A percentile compares a stretch with the other conserved stretches of the same genome.
These are phyloP conservation scores for Hermaeophaga mercurialis DNA, from an alignment of 2,888 invertebrate species.

Conservation along the genomic window DNA sequence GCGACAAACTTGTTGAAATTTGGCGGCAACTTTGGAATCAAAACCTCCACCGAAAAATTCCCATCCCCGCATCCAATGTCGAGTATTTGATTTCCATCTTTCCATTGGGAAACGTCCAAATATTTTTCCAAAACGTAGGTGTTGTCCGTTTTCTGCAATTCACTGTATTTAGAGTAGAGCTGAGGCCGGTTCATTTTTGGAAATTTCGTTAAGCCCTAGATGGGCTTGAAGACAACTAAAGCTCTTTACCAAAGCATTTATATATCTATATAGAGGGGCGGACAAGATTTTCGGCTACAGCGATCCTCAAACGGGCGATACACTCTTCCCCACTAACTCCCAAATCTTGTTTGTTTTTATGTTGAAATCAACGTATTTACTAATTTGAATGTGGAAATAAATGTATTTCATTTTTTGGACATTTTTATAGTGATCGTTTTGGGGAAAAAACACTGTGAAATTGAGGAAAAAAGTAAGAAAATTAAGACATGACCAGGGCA, in stretches of 20 bases:
- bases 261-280: slow-evolving; percentile 29
- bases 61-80: slow-evolving; percentile 81
- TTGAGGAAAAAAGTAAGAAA: too few relatives aligned
- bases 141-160: slow-evolving; percentile 71
- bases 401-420: too few relatives aligned
- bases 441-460: too few relatives aligned
- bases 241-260: slow-evolving; percentile 29
- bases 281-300: slow-evolving; percentile 30
- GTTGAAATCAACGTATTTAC: not conserved
- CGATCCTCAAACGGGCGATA: slow-evolving; percentile 30
- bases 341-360: slow-evolving; percentile 7
- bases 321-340: slow-evolving; percentile 19
- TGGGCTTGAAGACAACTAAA: slow-evolving; percentile 24
- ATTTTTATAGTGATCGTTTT: too few relatives aligned
- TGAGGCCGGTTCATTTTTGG: slow-evolving; percentile 59
- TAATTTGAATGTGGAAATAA: not conserved
- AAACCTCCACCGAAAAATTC: slow-evolving; percentile 67
- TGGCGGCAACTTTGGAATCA: slow-evolving; percentile 66
- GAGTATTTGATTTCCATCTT: slow-evolving; percentile 59
- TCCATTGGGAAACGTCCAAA: slow-evolving; percentile 52
- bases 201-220: slow-evolving; percentile 18
- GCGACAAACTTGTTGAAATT: slow-evolving; percentile 62
- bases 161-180: slow-evolving; percentile 71
- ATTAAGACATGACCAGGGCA: too few relatives aligned
- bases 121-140: slow-evolving; percentile 69